Evolutionary conservation across 2,888 invertebrate species (phyloP), one percentile per base, ranked within the genome.

Genomic region (Drosophila neutralis): DNA sequence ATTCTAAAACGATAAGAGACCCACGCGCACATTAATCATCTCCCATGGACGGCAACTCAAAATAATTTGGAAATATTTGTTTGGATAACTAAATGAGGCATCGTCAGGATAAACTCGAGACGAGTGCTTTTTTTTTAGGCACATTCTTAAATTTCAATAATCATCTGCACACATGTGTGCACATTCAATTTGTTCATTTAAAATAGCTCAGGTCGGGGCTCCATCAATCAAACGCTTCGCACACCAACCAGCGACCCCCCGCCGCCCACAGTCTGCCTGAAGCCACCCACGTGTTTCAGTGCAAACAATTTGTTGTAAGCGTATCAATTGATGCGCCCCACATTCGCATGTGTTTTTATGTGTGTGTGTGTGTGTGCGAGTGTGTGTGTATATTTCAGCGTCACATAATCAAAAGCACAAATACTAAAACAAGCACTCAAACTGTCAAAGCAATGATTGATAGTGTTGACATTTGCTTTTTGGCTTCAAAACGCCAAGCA

Each of bases 241-340:
- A 53, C 31, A 6, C 49, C 29, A 21, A 10, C 60, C 57, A 45
- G n/a, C 52, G 42, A 33, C 27, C 5, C 57, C 5, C 10, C 13
- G 10, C 31, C 63, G 1, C 18, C 86, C 69, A 85, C 69, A 27
- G 27, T 27, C 27, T 4, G 27, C 27, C 2, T 27, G 27, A 27
- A 27, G 27, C 27, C 63, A 2, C n/a, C 86, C 69, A 85, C 69
- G 80, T 87, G 76, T 73, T 74, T 70, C 86, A 78, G 73, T 72
- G 69, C 85, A 89, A 90, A 85, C 85, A 90, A 85, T 89, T 85
- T 86, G 90, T 90, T 89, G 91, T 90, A 90, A 90, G 88, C 89
- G 86, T 90, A 88, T 88, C 91, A 90, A 89, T 87, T 90, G 91
- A 82, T 82, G 77, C 72, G 85, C 58, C 57, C 58, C 52, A 33